phyloP scores from a whole-genome alignment of 2,888 invertebrate genomes.

The Ophion slaviceki region DNA sequence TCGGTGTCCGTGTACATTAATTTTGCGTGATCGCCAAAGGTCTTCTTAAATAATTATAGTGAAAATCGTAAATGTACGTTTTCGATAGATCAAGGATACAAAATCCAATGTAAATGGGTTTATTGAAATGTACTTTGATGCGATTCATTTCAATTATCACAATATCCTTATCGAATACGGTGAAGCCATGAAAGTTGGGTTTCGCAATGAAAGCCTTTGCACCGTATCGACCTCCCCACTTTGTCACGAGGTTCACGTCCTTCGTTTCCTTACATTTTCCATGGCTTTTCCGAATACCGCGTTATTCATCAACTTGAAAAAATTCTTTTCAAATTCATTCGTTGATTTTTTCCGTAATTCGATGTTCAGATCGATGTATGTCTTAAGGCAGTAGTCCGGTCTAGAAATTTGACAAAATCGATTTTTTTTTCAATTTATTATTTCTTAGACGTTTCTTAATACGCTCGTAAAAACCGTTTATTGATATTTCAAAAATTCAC shows the following conservation, averaged over 20 bases:
- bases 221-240: constrained; percentile 76
- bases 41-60: constrained; percentile 70
- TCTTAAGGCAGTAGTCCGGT: too few species aligned
- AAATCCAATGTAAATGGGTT: constrained; percentile 81
- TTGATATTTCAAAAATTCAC: too few species aligned
- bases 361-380: neutral
- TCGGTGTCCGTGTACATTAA: constrained; percentile 26
- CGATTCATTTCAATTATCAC: constrained; percentile 77
- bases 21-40: constrained; percentile 32
- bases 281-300: constrained; percentile 81
- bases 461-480: too few species aligned
- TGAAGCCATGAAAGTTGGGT: constrained; percentile 74
- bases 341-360: constrained; percentile 3
- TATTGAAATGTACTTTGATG: constrained; percentile 74
- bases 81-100: constrained; percentile 81
- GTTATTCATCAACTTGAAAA: constrained; percentile 66
- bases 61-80: constrained; percentile 80
- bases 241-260: constrained; percentile 74
- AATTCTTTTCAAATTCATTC: neutral
- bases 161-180: constrained; percentile 77
- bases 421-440: neutral
- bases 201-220: constrained; percentile 74
- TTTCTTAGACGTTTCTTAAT: too few species aligned
- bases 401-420: too few species aligned
- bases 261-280: constrained; percentile 76